Evolutionary conservation across 2,797 vertebrate genomes (phyloP).

Genomic region (Vipera latastei): DNA sequence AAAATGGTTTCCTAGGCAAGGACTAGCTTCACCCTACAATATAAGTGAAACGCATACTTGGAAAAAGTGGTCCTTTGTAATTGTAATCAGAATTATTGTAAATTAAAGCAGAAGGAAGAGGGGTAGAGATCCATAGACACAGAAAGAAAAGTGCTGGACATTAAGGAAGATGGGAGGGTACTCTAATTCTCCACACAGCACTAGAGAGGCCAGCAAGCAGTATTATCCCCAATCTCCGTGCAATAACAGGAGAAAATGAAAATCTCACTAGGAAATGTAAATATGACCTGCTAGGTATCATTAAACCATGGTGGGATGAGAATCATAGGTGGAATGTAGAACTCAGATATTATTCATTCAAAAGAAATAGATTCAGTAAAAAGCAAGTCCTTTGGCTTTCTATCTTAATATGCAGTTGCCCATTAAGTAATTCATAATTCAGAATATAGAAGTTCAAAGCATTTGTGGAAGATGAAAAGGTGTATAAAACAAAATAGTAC

Average conservation of each 20-base stretch:
- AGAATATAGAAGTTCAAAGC: background rate
- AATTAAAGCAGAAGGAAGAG: background rate
- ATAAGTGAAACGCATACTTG: background rate
- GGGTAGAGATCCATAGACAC: background rate
- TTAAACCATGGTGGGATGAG: background rate
- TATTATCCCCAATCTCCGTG: background rate
- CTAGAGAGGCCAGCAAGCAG: background rate
- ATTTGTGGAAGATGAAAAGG: background rate
- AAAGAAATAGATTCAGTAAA: background rate
- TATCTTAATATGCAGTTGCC: background rate
- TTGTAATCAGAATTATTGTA: background rate
- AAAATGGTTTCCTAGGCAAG: background rate
- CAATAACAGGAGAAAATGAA: background rate
- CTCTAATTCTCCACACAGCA: background rate
- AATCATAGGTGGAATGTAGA: background rate
- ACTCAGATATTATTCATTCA: background rate
- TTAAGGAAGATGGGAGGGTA: background rate
- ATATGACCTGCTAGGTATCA: background rate
- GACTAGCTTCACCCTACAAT: background rate
- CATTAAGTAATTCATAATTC: background rate
- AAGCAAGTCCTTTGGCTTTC: background rate
- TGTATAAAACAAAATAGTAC: background rate
- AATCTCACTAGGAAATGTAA: background rate
- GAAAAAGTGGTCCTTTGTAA: background rate
- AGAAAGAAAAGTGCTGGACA: background rate